Conservation (phyloP, 2,888 invertebrate genomes). For the Orthosia cruda region DNA sequence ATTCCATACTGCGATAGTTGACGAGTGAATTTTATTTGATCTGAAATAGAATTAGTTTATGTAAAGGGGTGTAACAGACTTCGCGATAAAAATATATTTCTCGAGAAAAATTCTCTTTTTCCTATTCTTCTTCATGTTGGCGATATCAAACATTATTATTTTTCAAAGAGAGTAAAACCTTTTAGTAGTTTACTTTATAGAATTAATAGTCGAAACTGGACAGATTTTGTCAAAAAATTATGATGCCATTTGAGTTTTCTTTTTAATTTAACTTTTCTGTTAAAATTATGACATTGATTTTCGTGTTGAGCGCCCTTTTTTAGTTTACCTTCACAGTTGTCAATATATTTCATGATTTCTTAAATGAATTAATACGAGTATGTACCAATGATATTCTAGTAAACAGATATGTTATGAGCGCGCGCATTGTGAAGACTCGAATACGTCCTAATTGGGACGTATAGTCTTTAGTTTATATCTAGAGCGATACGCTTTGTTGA, state of each 20-base stretch:
- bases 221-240: neutral
- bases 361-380: no score
- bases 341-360: no score
- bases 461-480: no score
- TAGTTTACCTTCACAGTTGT: neutral
- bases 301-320: neutral
- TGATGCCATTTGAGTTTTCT: constrained; percentile 11
- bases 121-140: no score
- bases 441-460: no score
- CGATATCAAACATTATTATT: neutral
- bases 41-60: constrained; percentile 65
- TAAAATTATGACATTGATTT: neutral
- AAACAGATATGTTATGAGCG: no score
- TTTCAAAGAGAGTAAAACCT: neutral
- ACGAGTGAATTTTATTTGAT: constrained; percentile 76
- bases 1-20: constrained; percentile 75
- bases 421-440: no score
- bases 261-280: neutral
- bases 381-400: no score
- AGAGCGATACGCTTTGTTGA: no score
- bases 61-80: neutral
- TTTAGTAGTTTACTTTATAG: neutral
- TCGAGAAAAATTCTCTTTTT: neutral
- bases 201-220: neutral
- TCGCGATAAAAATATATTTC: neutral